Percentiles rank a stretch among this genome's conserved stretches.
Conservation (phyloP, 2,113 vertebrate genomes). For the Astur gentilis region DNA sequence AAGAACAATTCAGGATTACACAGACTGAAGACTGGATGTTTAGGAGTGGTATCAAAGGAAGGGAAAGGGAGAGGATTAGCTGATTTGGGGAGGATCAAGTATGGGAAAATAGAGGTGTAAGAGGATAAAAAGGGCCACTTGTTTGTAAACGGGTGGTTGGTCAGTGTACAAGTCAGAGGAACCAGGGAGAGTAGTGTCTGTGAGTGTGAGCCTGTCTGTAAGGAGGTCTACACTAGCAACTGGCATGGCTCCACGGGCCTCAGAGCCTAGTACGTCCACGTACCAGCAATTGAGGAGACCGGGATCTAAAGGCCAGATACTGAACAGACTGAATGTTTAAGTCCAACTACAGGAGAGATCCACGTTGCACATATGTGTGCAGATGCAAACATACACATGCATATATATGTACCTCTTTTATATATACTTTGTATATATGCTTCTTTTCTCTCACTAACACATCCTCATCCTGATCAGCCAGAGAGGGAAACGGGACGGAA, state of each 20-base stretch:
- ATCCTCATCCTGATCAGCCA: neutral
- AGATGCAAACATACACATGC: neutral
- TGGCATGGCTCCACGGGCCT: fast-evolving
- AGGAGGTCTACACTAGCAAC: neutral
- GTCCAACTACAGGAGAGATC: neutral
- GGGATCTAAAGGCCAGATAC: neutral
- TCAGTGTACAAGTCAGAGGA: neutral
- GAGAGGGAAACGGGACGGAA: neutral
- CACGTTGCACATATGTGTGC: neutral
- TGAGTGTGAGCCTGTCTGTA: neutral
- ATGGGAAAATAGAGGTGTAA: neutral
- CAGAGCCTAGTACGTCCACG: fast-evolving
- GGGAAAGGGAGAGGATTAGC: neutral
- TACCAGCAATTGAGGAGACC: neutral
- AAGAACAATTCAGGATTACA: neutral
- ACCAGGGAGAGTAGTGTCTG: neutral
- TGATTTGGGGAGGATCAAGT: neutral
- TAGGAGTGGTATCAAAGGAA: neutral
- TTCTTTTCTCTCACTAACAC: neutral
- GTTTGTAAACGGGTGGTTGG: neutral
- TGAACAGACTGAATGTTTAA: fast-evolving
- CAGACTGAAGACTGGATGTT: neutral
- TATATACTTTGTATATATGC: neutral
- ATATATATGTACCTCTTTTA: neutral
- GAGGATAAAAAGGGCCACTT: neutral